A percentile compares a stretch with the other conserved stretches of the same genome.
These are phyloP conservation scores for Raja brachyura DNA, from an alignment of 2,113 vertebrate species.

Conservation along the genomic window DNA sequence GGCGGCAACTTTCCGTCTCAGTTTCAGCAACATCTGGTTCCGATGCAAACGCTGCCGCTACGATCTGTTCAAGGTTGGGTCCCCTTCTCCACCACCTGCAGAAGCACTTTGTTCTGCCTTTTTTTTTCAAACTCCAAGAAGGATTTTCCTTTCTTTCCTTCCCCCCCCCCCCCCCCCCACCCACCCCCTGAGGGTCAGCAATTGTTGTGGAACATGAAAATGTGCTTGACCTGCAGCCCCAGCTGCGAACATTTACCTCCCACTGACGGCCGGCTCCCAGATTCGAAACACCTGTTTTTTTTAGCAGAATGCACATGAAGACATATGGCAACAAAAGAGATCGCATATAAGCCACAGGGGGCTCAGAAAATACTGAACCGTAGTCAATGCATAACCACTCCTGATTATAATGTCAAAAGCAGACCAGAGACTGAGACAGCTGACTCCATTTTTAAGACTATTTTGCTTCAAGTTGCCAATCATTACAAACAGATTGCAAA, in stretches of 20 bases:
- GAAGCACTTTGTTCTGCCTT: conserved; percentile 57
- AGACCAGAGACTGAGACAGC: not conserved
- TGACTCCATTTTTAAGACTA: not conserved
- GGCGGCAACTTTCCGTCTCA: conserved; percentile 48
- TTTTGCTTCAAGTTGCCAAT: conserved; percentile 1
- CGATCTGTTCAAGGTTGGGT: conserved; percentile 53
- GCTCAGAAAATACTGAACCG: conserved; percentile 40
- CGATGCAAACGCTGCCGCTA: conserved; percentile 53
- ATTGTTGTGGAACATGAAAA: conserved; percentile 74
- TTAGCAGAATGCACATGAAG: conserved; percentile 65
- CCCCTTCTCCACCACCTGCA: conserved; percentile 51
- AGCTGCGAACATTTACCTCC: conserved; percentile 78
- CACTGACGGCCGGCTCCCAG: conserved; percentile 71
- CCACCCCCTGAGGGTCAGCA: conserved; percentile 46
- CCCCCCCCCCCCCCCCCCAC: no score
- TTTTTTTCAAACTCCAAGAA: conserved; percentile 52
- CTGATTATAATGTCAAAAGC: conserved; percentile 19
- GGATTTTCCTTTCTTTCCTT: conserved; percentile 51
- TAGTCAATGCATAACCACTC: not conserved
- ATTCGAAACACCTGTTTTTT: conserved; percentile 73
- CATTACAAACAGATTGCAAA: conserved; percentile 5
- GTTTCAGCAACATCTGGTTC: conserved; percentile 45
- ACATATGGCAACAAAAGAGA: conserved; percentile 66
- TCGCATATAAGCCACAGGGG: conserved; percentile 72
- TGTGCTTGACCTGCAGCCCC: conserved; percentile 74